Percentiles rank a stretch among this genome's conserved stretches.
Evolutionary conservation across 2,888 invertebrate genomes (phyloP).

Genomic region (Tryphoninae sp.): DNA sequence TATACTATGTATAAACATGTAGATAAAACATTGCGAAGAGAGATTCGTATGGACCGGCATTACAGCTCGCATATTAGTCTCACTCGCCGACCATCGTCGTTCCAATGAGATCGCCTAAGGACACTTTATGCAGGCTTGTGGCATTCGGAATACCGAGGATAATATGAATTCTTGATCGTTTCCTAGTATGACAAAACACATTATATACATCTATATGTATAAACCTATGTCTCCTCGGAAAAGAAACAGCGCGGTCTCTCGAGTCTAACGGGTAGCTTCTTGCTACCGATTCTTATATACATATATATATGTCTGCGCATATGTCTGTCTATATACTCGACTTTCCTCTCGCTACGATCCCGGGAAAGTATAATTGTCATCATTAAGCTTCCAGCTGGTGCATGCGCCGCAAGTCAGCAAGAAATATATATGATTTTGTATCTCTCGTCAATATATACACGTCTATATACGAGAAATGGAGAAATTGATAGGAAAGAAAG

Average conservation of each 20-base stretch:
- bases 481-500: slow-evolving; percentile 25
- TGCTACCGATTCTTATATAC: slow-evolving; percentile 34
- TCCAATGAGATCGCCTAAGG: slow-evolving; percentile 55
- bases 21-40: slow-evolving; percentile 35
- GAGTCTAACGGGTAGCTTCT: slow-evolving; percentile 40
- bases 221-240: not conserved
- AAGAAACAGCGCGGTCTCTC: slow-evolving; percentile 11
- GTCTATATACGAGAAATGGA: not conserved
- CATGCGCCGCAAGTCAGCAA: slow-evolving; percentile 3
- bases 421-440: slow-evolving; percentile 30
- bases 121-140: slow-evolving; percentile 48
- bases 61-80: slow-evolving; percentile 40
- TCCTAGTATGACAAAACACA: slow-evolving; percentile 73
- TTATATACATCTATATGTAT: slow-evolving; percentile 15
- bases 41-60: slow-evolving; percentile 43
- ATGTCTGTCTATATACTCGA: too few species aligned
- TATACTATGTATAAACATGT: slow-evolving; percentile 10
- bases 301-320: too few species aligned
- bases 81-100: slow-evolving; percentile 38
- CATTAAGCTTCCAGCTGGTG: slow-evolving; percentile 49
- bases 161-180: slow-evolving; percentile 66
- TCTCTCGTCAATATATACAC: not conserved
- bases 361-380: slow-evolving; percentile 57
- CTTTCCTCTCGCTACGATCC: slow-evolving; percentile 28
- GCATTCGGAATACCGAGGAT: slow-evolving; percentile 60